Evolutionary conservation across 2,888 invertebrate genomes (phyloP).

Genomic region (Cyclophora punctaria): DNA sequence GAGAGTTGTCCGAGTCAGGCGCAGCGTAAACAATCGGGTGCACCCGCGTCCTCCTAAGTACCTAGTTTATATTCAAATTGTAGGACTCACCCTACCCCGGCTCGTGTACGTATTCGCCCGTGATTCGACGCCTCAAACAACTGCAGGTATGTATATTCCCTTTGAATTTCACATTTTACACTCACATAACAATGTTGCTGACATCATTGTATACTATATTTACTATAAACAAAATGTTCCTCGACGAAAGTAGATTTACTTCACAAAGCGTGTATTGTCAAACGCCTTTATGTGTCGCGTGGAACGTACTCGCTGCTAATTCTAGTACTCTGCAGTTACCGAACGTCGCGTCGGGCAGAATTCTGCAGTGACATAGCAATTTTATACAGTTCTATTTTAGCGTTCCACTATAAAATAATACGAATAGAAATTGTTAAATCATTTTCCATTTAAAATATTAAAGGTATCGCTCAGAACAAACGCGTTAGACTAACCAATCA

Average conservation of each 20-base stretch:
- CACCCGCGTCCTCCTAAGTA: conserved; percentile 28
- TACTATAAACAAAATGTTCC: neutral
- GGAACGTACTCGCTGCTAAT: no score
- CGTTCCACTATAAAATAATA: no score
- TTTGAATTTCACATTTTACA: conserved; percentile 22
- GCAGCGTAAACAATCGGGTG: conserved; percentile 34
- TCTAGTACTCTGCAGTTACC: no score
- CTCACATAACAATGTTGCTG: conserved; percentile 9
- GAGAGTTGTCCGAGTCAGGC: conserved; percentile 1
- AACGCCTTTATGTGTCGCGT: no score
- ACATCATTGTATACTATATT: neutral
- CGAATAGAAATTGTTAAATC: no score
- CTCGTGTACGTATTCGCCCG: conserved; percentile 20
- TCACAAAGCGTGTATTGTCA: no score
- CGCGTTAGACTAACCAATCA: conserved; percentile 13
- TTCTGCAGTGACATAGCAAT: no score
- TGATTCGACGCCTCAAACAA: conserved; percentile 9
- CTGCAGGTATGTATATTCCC: conserved; percentile 17
- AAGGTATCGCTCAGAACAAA: no score
- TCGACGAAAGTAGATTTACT: neutral
- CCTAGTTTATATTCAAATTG: conserved; percentile 57
- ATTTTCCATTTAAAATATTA: no score
- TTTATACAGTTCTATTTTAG: no score
- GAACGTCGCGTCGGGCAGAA: no score
- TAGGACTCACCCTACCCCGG: conserved; percentile 24